Conservation (phyloP, 2,113 vertebrate species). For the Lasiurus cinereus region DNA sequence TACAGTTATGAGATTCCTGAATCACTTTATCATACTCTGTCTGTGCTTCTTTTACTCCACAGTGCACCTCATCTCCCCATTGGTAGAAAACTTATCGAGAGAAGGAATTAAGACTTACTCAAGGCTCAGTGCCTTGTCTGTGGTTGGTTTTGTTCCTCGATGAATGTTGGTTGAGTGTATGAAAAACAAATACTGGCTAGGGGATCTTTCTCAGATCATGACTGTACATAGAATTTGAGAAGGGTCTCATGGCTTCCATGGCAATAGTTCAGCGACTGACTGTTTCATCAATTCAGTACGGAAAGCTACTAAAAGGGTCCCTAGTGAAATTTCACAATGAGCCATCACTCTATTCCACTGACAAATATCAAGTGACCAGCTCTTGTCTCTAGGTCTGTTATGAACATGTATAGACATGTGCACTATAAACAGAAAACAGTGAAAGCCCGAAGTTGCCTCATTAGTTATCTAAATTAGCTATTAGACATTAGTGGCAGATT, state of each 20-base stretch:
- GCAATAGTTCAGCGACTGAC: not conserved
- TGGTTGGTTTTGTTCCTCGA: not conserved
- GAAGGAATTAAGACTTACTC: not conserved
- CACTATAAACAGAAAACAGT: not conserved
- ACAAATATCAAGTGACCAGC: not conserved
- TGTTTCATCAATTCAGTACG: not conserved
- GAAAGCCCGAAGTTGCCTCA: not conserved
- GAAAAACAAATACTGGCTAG: not conserved
- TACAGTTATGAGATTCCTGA: not conserved
- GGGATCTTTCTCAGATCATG: not conserved
- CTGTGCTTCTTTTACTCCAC: not conserved
- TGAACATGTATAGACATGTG: accelerated
- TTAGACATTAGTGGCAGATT: not conserved
- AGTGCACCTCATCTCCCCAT: not conserved
- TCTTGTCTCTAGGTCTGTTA: not conserved
- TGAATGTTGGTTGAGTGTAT: not conserved
- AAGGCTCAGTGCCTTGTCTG: not conserved
- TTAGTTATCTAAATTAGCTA: not conserved
- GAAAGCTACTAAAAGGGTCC: not conserved
- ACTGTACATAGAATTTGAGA: not conserved
- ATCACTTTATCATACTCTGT: not conserved
- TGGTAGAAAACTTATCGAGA: not conserved
- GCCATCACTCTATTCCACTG: not conserved
- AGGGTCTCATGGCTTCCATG: not conserved
- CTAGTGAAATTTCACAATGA: not conserved